Base-by-base conservation (phyloP, 2,113 vertebrate genomes). In the Nesoenas mayeri region DNA sequence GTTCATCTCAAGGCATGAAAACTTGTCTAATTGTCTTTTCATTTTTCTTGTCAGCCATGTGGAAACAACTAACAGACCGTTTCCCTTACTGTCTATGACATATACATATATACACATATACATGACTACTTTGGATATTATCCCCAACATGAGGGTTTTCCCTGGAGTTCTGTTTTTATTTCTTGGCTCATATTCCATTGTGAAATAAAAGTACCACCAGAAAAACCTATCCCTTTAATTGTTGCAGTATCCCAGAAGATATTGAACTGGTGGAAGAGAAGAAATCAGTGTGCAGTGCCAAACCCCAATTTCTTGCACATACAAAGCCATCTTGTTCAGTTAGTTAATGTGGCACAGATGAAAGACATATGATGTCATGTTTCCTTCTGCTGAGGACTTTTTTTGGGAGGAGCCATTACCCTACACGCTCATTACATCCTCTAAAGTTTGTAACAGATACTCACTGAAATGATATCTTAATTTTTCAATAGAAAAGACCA, bases 31-130 rank as follows among this genome's bases (percentile, higher is more conserved):
- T 31, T 58, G 15, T 50, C 9, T 15, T 3, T 24, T 44, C 28
- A 36, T 8, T 80, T 54, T 17, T 44, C 29, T 72, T 48, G 29
- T 29, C 15, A 79, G 20, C 38, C 14, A 19, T 32, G 51, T 28
- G 26, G 54, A 57, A 85, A 73, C 56, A 88, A 44, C 47, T n/a
- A 56, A 61, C 24, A 82, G 67, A 17, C 4, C 44, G 8, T 85
- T 88, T 92, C n/a, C 34, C 32, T 79, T 56, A 12, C 47, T 38
- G 10, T 28, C 24, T 67, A 44, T 90, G 53, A 29, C 29, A 56
- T 2, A 65, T 2, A 62, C 6, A 25, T 2, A 12, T 1, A 57
- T 5, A 58, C 7, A 22, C 2, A 38, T 20, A 36, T 12, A 42
- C 24, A 17, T 10, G 10, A 38, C 9, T 92, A 5, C 57, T 92